Base-by-base conservation (phyloP, 2,888 invertebrate species). In the Cheilosia pagana region DNA sequence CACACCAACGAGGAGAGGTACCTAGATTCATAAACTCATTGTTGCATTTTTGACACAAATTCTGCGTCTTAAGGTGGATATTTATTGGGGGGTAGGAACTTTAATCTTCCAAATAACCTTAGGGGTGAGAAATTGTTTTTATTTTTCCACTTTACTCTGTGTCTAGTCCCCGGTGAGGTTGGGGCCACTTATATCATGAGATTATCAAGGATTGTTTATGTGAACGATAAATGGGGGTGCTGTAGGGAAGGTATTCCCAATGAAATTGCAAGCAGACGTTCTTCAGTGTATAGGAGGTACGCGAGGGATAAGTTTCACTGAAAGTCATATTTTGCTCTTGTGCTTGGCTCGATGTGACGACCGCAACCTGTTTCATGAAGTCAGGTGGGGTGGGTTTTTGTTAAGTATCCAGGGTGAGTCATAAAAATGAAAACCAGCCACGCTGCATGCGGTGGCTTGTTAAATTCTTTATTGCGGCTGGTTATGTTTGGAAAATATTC, bases 141-240 rank as follows among this genome's bases (percentile, higher is more conserved):
- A 10, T 48, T 21, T 7, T 48, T 3, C 10, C 2, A 21, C 12
- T 50, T 23, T 50, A 23, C 23, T 25, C 6, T 23, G 28, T 53
- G 28, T 39, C 41, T 23, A 25, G 7, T n/a, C n/a, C n/a, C 52
- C 55, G 5, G 53, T 52, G 45, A 28, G 23, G 43, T 43, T 52
- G 52, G 59, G 67, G 67, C 81, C 81, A 81, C 85, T 81, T 75
- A 81, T 81, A 71, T 71, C 75, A 76, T 71, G 39, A 81, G 81
- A 85, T 85, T 85, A 85, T 71, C 81, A 81, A 71, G 81, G 81
- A 81, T 75, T 81, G 85, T 85, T 81, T 81, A 81, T 85, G 81
- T 28, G 63, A 25, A 52, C 50, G 41, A 41, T 41, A 62, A 77
- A 62, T 19, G 53, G 39, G 67, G 75, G 55, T 75, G 67, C 28